Evolutionary conservation across 2,797 vertebrate species (phyloP).

Genomic region (Sylvilagus floridanus): DNA sequence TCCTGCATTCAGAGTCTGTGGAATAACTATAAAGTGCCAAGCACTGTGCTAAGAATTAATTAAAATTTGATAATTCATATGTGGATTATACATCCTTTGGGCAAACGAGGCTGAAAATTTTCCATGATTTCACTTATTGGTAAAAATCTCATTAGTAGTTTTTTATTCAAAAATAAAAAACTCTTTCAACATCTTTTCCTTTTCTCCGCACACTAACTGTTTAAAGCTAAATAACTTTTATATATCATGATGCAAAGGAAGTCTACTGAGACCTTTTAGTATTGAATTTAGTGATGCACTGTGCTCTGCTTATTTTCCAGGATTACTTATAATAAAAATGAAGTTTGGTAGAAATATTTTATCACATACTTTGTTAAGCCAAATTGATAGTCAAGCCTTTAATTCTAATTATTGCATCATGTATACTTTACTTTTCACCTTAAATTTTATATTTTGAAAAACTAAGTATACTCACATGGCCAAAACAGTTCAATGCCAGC

Average conservation of each 20-base stretch:
- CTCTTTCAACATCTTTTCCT: background rate
- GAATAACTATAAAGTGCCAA: background rate
- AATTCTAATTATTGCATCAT: background rate
- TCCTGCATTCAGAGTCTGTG: slow-evolving; percentile 6
- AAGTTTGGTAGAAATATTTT: slow-evolving; percentile 12
- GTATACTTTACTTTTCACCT: background rate
- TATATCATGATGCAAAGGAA: slow-evolving; percentile 25
- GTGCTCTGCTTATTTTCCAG: background rate
- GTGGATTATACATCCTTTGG: background rate
- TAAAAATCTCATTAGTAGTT: slow-evolving; percentile 11
- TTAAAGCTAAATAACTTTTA: slow-evolving; percentile 35
- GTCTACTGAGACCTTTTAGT: slow-evolving; percentile 19
- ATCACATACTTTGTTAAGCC: background rate
- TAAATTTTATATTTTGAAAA: slow-evolving; percentile 44
- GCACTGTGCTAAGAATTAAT: slow-evolving; percentile 1
- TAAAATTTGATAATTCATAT: slow-evolving; percentile 24
- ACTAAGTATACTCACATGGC: background rate
- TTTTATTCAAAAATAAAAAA: slow-evolving; percentile 38
- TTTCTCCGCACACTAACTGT: background rate
- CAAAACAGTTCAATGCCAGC: background rate
- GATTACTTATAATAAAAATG: background rate
- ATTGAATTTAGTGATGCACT: background rate
- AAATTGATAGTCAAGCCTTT: background rate
- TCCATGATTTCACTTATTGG: background rate
- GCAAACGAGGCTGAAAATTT: slow-evolving; percentile 1